phyloP scores from a whole-genome alignment of 2,113 vertebrate genomes.

The Catharus fuscescens region DNA sequence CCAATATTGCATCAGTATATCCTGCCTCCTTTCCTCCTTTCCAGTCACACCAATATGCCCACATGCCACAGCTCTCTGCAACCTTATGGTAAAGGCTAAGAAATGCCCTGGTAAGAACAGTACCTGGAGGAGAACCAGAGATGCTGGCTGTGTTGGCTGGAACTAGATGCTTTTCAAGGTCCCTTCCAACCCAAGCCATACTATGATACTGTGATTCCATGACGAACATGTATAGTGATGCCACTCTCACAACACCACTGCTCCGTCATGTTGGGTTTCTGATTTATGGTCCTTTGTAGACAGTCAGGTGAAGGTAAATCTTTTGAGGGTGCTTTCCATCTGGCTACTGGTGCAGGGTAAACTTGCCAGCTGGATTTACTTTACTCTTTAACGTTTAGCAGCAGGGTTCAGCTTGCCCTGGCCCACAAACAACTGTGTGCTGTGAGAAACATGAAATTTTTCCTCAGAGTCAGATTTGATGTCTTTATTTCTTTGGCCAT shows the following conservation, averaged over 20 bases:
- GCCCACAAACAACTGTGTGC: not conserved
- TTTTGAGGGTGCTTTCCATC: not conserved
- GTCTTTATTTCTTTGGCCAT: not conserved
- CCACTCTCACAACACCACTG: not conserved
- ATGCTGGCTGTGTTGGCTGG: not conserved
- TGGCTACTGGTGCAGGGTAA: not conserved
- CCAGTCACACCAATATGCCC: not conserved
- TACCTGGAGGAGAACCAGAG: not conserved
- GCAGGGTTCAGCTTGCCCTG: not conserved
- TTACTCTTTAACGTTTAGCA: not conserved
- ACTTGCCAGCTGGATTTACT: not conserved
- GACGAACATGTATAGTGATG: not conserved
- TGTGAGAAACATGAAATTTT: not conserved
- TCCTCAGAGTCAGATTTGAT: not conserved
- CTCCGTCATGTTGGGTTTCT: not conserved
- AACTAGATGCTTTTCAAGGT: not conserved
- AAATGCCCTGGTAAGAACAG: not conserved
- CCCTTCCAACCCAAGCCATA: not conserved
- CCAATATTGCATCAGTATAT: not conserved
- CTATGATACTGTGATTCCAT: not conserved
- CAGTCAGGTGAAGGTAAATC: not conserved
- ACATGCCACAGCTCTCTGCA: not conserved
- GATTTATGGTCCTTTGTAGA: not conserved
- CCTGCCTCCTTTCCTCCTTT: not conserved
- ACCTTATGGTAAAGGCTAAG: not conserved